Conservation (phyloP, 2,888 invertebrate genomes). For the Coenonympha arcania region DNA sequence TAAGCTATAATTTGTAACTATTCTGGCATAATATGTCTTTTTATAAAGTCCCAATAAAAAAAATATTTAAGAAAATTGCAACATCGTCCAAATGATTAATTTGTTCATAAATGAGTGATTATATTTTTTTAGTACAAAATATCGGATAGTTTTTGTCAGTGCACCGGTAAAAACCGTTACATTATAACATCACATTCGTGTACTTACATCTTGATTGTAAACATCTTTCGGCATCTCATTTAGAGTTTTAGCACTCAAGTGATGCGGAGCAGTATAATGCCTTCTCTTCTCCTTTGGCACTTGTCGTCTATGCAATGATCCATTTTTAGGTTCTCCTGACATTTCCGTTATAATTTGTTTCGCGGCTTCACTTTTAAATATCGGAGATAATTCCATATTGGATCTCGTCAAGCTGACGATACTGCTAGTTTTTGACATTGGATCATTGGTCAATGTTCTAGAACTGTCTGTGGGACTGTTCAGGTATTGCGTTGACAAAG, state of each 20-base stretch:
- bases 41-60: too few relatives aligned
- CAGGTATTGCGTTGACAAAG: conserved; percentile 62
- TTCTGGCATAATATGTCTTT: too few relatives aligned
- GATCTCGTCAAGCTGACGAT: conserved; percentile 62
- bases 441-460: conserved; percentile 64
- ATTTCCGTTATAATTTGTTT: conserved; percentile 89
- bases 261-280: conserved; percentile 90
- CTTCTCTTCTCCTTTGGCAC: conserved; percentile 88
- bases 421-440: conserved; percentile 65
- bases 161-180: too few relatives aligned
- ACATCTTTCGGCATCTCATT: conserved; percentile 71
- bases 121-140: too few relatives aligned
- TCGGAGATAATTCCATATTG: conserved; percentile 79
- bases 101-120: too few relatives aligned
- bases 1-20: too few relatives aligned
- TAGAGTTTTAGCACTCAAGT: conserved; percentile 76
- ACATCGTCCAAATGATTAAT: too few relatives aligned
- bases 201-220: conserved; percentile 66
- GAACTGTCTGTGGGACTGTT: conserved; percentile 66
- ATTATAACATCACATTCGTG: too few relatives aligned
- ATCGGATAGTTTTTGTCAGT: too few relatives aligned
- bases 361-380: conserved; percentile 90
- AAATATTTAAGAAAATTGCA: too few relatives aligned
- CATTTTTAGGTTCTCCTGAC: conserved; percentile 74
- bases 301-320: conserved; percentile 77